Conservation (phyloP, 2,113 vertebrate species). For the Ictalurus furcatus region DNA sequence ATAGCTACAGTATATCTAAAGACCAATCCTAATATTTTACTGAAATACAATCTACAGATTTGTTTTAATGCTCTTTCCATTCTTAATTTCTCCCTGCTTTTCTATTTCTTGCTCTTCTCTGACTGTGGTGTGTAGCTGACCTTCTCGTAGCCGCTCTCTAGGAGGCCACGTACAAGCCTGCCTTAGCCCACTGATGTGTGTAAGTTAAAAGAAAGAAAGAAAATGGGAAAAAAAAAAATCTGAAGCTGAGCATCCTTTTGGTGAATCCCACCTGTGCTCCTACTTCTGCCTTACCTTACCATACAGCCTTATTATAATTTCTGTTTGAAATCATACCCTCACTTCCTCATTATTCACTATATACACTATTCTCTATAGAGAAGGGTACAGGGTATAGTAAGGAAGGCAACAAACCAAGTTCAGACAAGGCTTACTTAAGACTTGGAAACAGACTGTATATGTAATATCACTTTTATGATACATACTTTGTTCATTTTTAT, state of each 20-base stretch:
- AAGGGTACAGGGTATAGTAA: no score
- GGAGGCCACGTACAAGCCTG: conserved; percentile 1
- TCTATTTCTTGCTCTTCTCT: conserved; percentile 1
- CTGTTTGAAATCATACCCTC: not conserved
- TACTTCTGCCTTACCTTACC: not conserved
- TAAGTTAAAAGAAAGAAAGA: conserved; percentile 30
- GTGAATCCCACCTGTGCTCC: conserved; percentile 5
- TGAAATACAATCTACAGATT: not conserved
- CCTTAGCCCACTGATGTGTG: conserved; percentile 16
- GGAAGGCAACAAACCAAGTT: not conserved
- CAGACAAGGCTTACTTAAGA: not conserved
- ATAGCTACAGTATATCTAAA: not conserved
- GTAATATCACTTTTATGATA: not conserved
- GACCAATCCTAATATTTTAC: not conserved
- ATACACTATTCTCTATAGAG: not conserved
- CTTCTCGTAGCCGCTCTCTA: conserved; percentile 13
- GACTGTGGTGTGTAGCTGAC: conserved; percentile 13
- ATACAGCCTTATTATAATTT: conserved; percentile 19
- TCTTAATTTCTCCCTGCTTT: not conserved
- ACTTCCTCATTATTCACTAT: conserved; percentile 13
- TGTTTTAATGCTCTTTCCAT: not conserved
- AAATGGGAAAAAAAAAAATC: not conserved
- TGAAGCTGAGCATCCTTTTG: conserved; percentile 3
- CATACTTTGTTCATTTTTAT: not conserved
- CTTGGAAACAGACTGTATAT: not conserved